phyloP scores from a whole-genome alignment of 2,797 vertebrate species.

The Sarcoramphus papa region DNA sequence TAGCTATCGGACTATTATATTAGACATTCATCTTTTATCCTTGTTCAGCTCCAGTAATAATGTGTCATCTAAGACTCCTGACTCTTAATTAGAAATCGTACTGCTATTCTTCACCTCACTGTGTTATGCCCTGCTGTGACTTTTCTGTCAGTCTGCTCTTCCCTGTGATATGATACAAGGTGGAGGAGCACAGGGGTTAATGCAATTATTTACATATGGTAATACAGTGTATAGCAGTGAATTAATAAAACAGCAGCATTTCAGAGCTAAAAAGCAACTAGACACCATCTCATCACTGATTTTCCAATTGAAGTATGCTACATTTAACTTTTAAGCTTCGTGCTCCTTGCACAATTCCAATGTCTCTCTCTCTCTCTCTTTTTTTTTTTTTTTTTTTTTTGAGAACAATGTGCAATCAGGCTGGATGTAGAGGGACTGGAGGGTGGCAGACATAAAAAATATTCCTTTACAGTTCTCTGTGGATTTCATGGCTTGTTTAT shows the following conservation, averaged over 20 bases:
- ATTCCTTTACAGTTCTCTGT: background rate
- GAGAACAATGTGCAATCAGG: background rate
- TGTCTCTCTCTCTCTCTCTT: background rate
- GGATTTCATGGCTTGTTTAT: background rate
- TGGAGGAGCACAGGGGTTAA: constrained; percentile 39
- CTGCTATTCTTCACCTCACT: background rate
- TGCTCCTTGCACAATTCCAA: background rate
- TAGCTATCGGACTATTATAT: background rate
- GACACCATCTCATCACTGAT: background rate
- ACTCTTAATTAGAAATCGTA: constrained; percentile 43
- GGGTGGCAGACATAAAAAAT: background rate
- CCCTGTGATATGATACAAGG: constrained; percentile 12
- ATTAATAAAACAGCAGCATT: constrained; percentile 6
- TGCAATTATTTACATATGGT: constrained; percentile 51
- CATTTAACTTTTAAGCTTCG: background rate
- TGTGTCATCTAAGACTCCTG: constrained; percentile 8
- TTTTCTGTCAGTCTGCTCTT: constrained; percentile 34
- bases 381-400: background rate
- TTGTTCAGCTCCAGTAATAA: constrained; percentile 22
- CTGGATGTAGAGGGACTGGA: background rate
- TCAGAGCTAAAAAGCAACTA: constrained; percentile 4
- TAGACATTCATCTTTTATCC: background rate
- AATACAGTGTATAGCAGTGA: background rate
- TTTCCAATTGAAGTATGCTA: background rate
- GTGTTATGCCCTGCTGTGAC: background rate